These are phyloP conservation scores for Mellivora capensis DNA, from an alignment of 2,113 vertebrate species.

Conservation along the genomic window DNA sequence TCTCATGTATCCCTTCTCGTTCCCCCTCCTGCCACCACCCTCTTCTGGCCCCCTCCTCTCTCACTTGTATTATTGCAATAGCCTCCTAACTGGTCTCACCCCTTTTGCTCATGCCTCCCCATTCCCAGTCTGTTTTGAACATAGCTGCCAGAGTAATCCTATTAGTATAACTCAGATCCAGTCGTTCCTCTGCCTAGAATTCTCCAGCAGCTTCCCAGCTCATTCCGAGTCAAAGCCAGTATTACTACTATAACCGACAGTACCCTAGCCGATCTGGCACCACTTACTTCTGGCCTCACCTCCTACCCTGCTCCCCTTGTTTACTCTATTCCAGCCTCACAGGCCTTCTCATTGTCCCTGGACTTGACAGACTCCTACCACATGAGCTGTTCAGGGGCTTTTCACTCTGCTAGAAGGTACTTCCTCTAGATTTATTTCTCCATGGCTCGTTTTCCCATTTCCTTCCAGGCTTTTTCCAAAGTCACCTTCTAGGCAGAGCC, in stretches of 20 bases:
- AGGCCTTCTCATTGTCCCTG: background rate
- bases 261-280: background rate
- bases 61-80: background rate
- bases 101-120: background rate
- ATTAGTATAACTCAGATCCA: background rate
- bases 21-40: background rate
- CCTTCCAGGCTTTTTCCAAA: background rate
- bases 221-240: background rate
- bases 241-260: fast-evolving
- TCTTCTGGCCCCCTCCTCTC: fast-evolving
- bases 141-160: background rate
- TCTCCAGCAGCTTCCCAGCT: background rate
- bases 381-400: background rate
- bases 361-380: background rate
- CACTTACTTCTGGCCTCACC: background rate
- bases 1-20: background rate
- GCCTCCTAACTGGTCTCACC: background rate
- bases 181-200: background rate
- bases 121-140: background rate
- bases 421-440: background rate
- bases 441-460: background rate
- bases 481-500: background rate
- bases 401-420: background rate
- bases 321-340: background rate
- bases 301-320: background rate